phyloP scores from a whole-genome alignment of 2,888 invertebrate species.

The Liposcelis brunnea region DNA sequence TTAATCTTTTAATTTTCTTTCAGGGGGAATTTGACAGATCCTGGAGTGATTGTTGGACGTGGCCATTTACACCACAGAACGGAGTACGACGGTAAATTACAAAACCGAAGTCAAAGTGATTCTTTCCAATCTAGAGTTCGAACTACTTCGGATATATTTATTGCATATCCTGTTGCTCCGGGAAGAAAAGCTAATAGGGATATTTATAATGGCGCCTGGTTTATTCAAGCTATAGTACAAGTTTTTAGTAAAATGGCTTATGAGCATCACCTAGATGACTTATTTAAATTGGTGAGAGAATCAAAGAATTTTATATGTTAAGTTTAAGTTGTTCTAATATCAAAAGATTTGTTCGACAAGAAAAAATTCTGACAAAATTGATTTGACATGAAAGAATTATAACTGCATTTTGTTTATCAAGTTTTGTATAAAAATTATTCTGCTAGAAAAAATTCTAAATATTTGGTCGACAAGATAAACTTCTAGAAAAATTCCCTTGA shows the following conservation, averaged over 20 bases:
- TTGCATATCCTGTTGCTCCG: slow-evolving; percentile 17
- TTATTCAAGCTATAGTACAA: slow-evolving; percentile 19
- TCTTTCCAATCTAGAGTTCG: background rate
- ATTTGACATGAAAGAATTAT: too few species aligned
- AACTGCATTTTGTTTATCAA: too few species aligned
- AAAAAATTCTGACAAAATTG: too few species aligned
- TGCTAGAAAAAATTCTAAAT: too few species aligned
- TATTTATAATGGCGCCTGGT: slow-evolving; percentile 20
- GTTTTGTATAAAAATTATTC: too few species aligned
- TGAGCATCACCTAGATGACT: slow-evolving; percentile 17
- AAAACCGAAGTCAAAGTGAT: too few species aligned
- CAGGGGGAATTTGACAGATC: background rate
- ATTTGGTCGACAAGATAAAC: too few species aligned
- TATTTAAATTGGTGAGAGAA: slow-evolving; percentile 19
- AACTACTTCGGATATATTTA: slow-evolving; percentile 16
- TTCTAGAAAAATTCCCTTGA: too few species aligned
- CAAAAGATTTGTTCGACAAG: too few species aligned
- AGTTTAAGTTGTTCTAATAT: too few species aligned
- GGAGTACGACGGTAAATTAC: background rate
- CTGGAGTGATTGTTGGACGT: background rate
- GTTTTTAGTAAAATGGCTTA: slow-evolving; percentile 19
- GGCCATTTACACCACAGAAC: background rate
- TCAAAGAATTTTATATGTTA: too few species aligned
- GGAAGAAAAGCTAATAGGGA: slow-evolving; percentile 18
- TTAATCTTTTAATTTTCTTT: background rate